A percentile compares a stretch with the other conserved stretches of the same genome.
Evolutionary conservation across 1,140 invertebrate genomes (phyloP).

Genomic region (Gyrodactylus bullatarudis): DNA sequence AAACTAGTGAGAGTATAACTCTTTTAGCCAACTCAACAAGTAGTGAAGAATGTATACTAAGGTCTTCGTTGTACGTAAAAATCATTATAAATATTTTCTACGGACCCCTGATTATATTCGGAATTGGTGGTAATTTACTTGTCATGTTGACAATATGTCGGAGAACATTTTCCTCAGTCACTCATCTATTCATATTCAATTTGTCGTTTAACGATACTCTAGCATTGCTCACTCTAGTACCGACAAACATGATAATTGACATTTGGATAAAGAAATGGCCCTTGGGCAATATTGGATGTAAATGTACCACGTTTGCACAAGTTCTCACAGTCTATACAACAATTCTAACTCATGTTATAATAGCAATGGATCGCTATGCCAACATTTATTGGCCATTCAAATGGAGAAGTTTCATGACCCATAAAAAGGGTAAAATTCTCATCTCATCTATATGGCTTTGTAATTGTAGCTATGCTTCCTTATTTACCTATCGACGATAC

Average conservation of each 20-base stretch:
- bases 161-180: not conserved
- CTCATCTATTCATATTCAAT: not conserved
- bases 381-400: not conserved
- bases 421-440: not conserved
- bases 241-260: not conserved
- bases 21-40: no score
- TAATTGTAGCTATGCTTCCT: not conserved
- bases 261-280: not conserved
- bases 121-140: not conserved
- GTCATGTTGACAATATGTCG: not conserved
- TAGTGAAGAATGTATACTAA: no score
- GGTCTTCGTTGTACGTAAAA: no score
- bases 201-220: not conserved
- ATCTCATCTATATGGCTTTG: not conserved
- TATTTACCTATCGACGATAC: not conserved
- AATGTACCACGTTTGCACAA: not conserved
- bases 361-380: not conserved
- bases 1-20: no score
- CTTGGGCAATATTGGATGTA: not conserved
- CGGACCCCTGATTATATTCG: not conserved
- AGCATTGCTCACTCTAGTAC: not conserved
- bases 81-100: no score
- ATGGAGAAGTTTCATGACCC: not conserved
- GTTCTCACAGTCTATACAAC: not conserved
- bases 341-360: not conserved